phyloP scores from a whole-genome alignment of 2,888 invertebrate genomes.

The Cryptocephalus moraei region DNA sequence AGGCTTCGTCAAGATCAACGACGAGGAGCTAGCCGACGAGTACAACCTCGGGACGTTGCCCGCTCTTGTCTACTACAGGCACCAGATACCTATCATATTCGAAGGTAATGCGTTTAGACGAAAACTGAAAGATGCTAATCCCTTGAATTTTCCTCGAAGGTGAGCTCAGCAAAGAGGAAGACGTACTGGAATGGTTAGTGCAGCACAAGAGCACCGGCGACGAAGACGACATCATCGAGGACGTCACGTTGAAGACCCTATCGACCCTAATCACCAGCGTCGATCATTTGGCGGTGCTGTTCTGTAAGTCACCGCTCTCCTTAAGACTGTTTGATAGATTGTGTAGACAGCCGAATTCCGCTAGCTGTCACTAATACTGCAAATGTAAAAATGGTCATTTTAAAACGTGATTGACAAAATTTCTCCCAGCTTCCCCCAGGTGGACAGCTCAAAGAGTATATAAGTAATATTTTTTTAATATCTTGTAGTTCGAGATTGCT shows the following conservation, averaged over 20 bases:
- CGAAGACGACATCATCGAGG: conserved; percentile 89
- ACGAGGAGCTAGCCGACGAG: conserved; percentile 82
- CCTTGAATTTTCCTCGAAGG: conserved; percentile 40
- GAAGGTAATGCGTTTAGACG: conserved; percentile 52
- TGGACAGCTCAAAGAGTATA: too few relatives aligned
- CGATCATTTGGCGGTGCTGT: conserved; percentile 83
- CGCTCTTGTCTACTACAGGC: conserved; percentile 84
- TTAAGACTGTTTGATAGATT: too few relatives aligned
- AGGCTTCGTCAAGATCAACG: conserved; percentile 90
- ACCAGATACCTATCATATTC: conserved; percentile 89
- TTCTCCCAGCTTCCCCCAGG: too few relatives aligned
- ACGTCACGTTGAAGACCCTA: conserved; percentile 83
- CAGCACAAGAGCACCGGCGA: conserved; percentile 89
- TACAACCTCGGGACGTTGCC: conserved; percentile 84
- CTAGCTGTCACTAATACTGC: too few relatives aligned
- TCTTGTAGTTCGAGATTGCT: too few relatives aligned
- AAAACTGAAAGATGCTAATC: not conserved
- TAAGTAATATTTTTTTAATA: too few relatives aligned
- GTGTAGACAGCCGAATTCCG: too few relatives aligned
- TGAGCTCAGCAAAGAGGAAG: conserved; percentile 82
- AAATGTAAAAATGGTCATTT: too few relatives aligned
- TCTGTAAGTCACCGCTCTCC: conserved; percentile 56
- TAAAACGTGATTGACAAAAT: too few relatives aligned
- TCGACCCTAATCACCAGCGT: conserved; percentile 80
- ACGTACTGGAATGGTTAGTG: conserved; percentile 87